Percentiles rank a stretch among this genome's conserved stretches.
These are phyloP conservation scores for Cotesia vestalis DNA, from an alignment of 1,140 invertebrate genomes.

Conservation along the genomic window DNA sequence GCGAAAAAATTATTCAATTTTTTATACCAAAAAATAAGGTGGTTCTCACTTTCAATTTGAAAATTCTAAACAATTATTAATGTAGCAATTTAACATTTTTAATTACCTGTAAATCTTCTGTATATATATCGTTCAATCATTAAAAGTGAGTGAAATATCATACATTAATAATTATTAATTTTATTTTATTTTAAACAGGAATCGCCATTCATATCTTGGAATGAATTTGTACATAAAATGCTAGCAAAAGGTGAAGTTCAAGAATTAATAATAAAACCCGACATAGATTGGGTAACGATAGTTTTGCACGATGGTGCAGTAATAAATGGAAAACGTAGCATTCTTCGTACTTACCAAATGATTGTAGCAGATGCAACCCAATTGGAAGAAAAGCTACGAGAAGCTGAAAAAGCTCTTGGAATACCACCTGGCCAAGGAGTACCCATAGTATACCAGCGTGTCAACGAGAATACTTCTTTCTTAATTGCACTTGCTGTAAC, in stretches of 20 bases:
- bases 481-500: conserved; percentile 21
- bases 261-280: conserved; percentile 84
- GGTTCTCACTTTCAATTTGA: too few relatives aligned
- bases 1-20: too few relatives aligned
- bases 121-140: too few relatives aligned
- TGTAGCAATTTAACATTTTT: too few relatives aligned
- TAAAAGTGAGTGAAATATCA: background rate
- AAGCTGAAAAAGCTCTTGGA: conserved; percentile 81
- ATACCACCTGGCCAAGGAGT: conserved; percentile 78
- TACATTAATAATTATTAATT: background rate
- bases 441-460: conserved; percentile 80
- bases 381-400: conserved; percentile 88
- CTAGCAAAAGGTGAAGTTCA: conserved; percentile 91
- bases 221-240: conserved; percentile 95
- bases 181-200: conserved; percentile 29
- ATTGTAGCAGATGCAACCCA: conserved; percentile 82
- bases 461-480: conserved; percentile 64
- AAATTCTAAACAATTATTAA: too few relatives aligned
- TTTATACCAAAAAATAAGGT: too few relatives aligned
- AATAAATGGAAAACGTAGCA: conserved; percentile 78
- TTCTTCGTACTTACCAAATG: conserved; percentile 75
- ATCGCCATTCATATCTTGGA: conserved; percentile 79
- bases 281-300: conserved; percentile 84
- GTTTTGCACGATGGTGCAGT: conserved; percentile 86
- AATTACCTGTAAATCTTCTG: too few relatives aligned